phyloP scores from a whole-genome alignment of 2,888 invertebrate genomes.

The Diarsia brunnea region DNA sequence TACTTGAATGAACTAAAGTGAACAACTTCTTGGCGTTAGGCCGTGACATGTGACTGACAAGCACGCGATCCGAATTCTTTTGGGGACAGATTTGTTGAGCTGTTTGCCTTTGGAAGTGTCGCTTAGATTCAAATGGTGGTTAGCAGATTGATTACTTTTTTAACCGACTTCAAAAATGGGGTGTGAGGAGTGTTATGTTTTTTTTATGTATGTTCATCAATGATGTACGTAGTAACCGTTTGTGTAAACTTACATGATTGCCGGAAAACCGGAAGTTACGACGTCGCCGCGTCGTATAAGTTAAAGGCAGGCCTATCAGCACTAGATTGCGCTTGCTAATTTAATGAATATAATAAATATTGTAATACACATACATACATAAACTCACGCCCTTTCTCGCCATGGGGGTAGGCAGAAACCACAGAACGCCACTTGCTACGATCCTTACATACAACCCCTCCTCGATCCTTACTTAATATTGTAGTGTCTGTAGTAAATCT shows the following conservation, averaged over 20 bases:
- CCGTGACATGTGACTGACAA: conserved; percentile 26
- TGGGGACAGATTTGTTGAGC: conserved; percentile 12
- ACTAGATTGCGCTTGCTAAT: not conserved
- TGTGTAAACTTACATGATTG: not conserved
- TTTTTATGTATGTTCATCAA: too few relatives aligned
- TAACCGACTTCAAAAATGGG: too few relatives aligned
- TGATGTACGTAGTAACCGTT: not conserved
- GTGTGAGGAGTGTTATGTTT: too few relatives aligned
- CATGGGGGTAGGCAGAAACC: too few relatives aligned
- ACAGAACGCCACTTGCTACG: too few relatives aligned
- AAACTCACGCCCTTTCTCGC: too few relatives aligned
- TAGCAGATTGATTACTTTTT: not conserved
- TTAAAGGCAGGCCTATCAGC: not conserved
- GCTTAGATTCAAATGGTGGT: not conserved
- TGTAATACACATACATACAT: too few relatives aligned
- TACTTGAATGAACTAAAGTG: conserved; percentile 46
- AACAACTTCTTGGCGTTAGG: conserved; percentile 15
- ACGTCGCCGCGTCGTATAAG: too few relatives aligned
- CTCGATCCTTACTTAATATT: too few relatives aligned
- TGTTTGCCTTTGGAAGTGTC: conserved; percentile 14
- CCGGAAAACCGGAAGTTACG: not conserved
- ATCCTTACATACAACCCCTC: too few relatives aligned
- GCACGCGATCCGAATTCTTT: conserved; percentile 39
- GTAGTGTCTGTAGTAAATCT: not conserved
- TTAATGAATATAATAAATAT: not conserved